phyloP scores from a whole-genome alignment of 37 sponge, comb jelly and placozoan genomes.

The Ephydatia muelleri region DNA sequence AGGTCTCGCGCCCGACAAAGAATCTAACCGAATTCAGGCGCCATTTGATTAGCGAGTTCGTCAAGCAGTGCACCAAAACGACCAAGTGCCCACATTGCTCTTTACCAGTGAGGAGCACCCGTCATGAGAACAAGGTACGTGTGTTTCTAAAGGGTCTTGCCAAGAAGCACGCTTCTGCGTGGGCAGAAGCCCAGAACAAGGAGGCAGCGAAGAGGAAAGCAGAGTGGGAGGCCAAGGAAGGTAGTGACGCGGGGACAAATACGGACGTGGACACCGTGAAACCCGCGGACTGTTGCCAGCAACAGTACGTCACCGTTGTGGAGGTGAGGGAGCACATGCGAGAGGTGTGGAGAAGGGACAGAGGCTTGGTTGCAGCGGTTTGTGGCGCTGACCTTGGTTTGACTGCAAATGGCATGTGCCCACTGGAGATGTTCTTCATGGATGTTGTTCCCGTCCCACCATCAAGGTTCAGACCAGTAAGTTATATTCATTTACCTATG shows the following conservation, averaged over 20 bases:
- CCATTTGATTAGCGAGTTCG: conserved; percentile 41
- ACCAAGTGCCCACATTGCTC: conserved; percentile 76
- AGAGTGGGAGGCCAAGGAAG: conserved; percentile 2
- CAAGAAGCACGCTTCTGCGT: conserved; percentile 48
- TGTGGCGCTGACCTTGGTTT: conserved; percentile 39
- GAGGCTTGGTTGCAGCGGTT: conserved; percentile 38
- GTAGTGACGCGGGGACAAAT: neutral
- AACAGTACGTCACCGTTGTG: conserved; percentile 62
- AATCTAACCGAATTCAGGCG: conserved; percentile 55
- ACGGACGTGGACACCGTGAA: neutral
- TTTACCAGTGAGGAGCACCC: conserved; percentile 70
- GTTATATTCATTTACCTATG: conserved; percentile 10
- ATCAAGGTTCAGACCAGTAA: conserved; percentile 88
- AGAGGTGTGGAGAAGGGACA: conserved; percentile 65
- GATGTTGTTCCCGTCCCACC: conserved; percentile 87
- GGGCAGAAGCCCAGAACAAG: conserved; percentile 36
- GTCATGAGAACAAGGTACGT: conserved; percentile 63
- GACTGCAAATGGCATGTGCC: neutral
- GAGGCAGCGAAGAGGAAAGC: conserved; percentile 14
- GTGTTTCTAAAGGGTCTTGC: conserved; percentile 71
- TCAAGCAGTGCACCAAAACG: conserved; percentile 21
- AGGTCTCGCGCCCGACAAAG: conserved; percentile 16
- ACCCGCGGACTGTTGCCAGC: conserved; percentile 25
- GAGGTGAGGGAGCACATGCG: conserved; percentile 75
- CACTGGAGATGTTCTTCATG: conserved; percentile 79